Evolutionary conservation across 30 jellyfish, hydroid and myxozoan species (phyloP).

Genomic region (Sanderia malayensis): DNA sequence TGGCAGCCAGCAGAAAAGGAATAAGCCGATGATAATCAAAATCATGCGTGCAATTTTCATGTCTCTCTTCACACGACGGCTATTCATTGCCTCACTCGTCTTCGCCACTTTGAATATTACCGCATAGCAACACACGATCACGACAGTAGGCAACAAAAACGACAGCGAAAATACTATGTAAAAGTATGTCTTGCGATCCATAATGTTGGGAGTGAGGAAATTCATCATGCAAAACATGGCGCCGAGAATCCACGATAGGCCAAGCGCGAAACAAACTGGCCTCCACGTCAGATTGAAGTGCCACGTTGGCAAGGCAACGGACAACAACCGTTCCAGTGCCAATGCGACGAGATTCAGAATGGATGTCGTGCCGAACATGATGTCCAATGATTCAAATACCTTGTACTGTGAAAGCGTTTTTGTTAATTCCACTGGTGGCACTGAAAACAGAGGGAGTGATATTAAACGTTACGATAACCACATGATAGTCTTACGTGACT

Average conservation of each 20-base stretch:
- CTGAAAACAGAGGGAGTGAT: too few species aligned
- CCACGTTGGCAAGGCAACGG: slow-evolving; percentile 79
- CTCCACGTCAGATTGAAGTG: slow-evolving; percentile 72
- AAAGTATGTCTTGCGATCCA: background rate
- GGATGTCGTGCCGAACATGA: slow-evolving; percentile 75
- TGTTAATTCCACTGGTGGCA: slow-evolving; percentile 22
- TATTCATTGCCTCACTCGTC: slow-evolving; percentile 45
- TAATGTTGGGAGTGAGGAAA: background rate
- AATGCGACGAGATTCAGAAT: slow-evolving; percentile 64
- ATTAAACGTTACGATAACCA: too few species aligned
- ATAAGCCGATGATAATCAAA: slow-evolving; percentile 78
- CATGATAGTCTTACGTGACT: too few species aligned
- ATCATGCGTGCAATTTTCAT: slow-evolving; percentile 82
- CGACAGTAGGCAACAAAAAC: slow-evolving; percentile 66
- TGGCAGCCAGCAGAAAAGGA: slow-evolving; percentile 86
- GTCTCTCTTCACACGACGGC: slow-evolving; percentile 59
- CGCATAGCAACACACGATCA: slow-evolving; percentile 53
- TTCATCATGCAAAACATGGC: slow-evolving; percentile 32
- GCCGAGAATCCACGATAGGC: slow-evolving; percentile 69
- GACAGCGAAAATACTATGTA: slow-evolving; percentile 31
- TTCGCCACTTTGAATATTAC: slow-evolving; percentile 68
- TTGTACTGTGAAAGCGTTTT: background rate
- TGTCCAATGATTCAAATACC: slow-evolving; percentile 56
- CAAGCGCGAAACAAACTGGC: slow-evolving; percentile 67
- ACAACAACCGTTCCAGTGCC: slow-evolving; percentile 72